Base-by-base conservation (phyloP, 2,888 invertebrate species). In the Melieria picta region DNA sequence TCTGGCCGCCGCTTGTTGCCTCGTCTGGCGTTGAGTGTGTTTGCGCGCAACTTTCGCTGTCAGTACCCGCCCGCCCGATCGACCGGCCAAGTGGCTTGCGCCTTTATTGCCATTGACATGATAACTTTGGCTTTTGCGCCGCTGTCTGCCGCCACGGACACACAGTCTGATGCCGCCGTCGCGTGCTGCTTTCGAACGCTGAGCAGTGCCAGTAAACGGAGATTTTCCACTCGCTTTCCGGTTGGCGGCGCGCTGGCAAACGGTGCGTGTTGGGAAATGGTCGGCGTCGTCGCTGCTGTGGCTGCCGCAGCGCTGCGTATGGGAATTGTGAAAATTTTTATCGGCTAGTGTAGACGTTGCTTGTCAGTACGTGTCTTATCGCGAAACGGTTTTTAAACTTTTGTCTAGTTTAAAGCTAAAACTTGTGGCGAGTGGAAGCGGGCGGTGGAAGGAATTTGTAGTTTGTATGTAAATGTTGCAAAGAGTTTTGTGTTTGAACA, bases 311-410 rank as follows among this genome's bases (percentile, higher is more conserved):
- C n/a, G 48, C 10, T 58, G 48, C 13, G 16, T 56, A n/a, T 57
- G 48, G 69, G 64, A 69, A 52, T 10, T 11, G 56, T n/a, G 45
- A 46, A 61, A 65, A 71, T 71, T 71, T 71, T 71, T 71, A 71
- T 71, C 65, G 71, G 57, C 45, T 50, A 65, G 71, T 71, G 71
- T 65, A 71, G 71, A 71, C 71, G 61, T 65, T 47, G 50, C 61
- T 45, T 71, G 65, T 71, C 71, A 65, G 62, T 71, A 56, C 71
- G 71, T 71, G 71, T 65, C 61, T 71, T 71, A 71, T 71, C 71
- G 65, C 16, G 65, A 30, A 71, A 56, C 45, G 60, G 60, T 58
- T 48, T 58, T 67, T 45, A 67, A 30, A 30, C 30, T 30, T 30
- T 30, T 30, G 30, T 30, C 30, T 30, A 30, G 3, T 3, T 30